Conservation (phyloP, 2,797 vertebrate species). For the Tamandua tetradactyla region DNA sequence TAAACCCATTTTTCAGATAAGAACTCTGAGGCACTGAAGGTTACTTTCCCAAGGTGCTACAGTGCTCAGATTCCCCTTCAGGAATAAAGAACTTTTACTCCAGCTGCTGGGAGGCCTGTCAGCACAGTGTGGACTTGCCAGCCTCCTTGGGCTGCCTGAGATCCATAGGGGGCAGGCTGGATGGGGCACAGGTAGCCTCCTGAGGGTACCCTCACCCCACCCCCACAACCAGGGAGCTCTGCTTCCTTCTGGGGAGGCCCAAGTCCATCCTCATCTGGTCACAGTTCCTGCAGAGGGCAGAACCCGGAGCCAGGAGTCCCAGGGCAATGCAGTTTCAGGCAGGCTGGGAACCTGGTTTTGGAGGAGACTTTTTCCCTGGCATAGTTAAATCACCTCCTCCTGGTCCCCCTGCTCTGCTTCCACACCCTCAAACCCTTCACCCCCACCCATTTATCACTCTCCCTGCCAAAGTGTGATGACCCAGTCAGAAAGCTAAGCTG, state of each 20-base stretch:
- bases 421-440: fast-evolving
- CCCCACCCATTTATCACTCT: not conserved
- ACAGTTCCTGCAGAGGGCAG: not conserved
- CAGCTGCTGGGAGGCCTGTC: not conserved
- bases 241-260: not conserved
- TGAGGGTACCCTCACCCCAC: no score
- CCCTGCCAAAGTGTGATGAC: not conserved
- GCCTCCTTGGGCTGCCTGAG: not conserved
- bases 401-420: not conserved
- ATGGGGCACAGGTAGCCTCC: not conserved
- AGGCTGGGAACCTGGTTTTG: not conserved
- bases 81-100: not conserved
- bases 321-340: fast-evolving
- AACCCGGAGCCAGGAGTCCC: not conserved
- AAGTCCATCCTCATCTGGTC: not conserved
- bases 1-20: not conserved
- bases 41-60: not conserved
- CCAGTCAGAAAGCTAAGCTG: not conserved
- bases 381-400: not conserved
- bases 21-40: not conserved
- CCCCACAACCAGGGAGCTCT: not conserved
- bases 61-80: not conserved
- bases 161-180: not conserved
- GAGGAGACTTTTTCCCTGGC: not conserved
- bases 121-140: not conserved